A percentile compares a stretch with the other conserved stretches of the same genome.
These are phyloP conservation scores for Cephus cinctus DNA, from an alignment of 1,140 invertebrate genomes.

Conservation along the genomic window DNA sequence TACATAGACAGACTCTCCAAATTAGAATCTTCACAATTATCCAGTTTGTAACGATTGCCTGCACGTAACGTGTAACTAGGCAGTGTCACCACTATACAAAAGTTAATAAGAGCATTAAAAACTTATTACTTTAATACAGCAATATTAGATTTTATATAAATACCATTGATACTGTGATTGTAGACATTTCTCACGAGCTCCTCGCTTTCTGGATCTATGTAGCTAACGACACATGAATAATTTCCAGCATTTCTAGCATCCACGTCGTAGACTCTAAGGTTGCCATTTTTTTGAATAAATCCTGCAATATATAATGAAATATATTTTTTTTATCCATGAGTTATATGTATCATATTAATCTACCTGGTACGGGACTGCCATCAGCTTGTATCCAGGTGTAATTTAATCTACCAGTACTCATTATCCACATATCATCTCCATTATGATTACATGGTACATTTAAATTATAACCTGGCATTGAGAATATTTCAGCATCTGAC, in stretches of 20 bases:
- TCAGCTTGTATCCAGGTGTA: conserved; percentile 40
- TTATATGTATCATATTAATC: background rate
- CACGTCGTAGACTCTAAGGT: conserved; percentile 36
- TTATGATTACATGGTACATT: conserved; percentile 40
- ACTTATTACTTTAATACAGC: background rate
- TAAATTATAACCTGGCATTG: conserved; percentile 37
- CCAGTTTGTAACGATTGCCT: conserved; percentile 31
- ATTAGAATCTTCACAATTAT: conserved; percentile 31
- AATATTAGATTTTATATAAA: background rate
- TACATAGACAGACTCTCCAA: conserved; percentile 29
- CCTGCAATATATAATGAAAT: conserved; percentile 22
- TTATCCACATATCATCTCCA: conserved; percentile 34
- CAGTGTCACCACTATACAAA: conserved; percentile 28
- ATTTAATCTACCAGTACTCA: conserved; percentile 36
- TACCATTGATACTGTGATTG: conserved; percentile 35
- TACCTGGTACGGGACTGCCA: conserved; percentile 32
- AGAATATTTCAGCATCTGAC: conserved; percentile 36
- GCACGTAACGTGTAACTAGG: conserved; percentile 35
- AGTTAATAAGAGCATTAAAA: background rate
- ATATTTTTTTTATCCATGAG: background rate
- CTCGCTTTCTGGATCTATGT: conserved; percentile 43
- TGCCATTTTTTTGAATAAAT: conserved; percentile 36
- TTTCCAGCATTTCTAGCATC: conserved; percentile 40
- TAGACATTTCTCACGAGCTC: conserved; percentile 35
- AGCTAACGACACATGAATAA: conserved; percentile 42